These are phyloP conservation scores for Delia radicum DNA, from an alignment of 1,140 invertebrate species.

Conservation along the genomic window DNA sequence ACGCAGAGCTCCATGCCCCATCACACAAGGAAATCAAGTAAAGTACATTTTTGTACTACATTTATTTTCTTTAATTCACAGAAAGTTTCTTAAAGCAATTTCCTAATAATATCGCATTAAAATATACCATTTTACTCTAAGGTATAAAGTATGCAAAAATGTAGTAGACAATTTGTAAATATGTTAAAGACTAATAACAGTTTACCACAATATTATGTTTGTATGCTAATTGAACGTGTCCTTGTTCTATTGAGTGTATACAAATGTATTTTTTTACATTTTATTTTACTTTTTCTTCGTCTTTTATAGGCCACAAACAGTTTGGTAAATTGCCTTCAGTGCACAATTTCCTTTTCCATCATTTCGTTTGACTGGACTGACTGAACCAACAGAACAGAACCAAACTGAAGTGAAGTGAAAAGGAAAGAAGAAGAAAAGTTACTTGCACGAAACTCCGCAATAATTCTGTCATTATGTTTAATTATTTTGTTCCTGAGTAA, in stretches of 20 bases:
- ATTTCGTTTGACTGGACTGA: not conserved
- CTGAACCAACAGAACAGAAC: too few species aligned
- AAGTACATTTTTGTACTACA: too few species aligned
- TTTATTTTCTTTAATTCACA: too few species aligned
- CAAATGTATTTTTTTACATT: not conserved
- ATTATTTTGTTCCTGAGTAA: slow-evolving; percentile 52
- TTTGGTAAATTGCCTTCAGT: slow-evolving; percentile 13
- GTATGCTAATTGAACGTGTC: slow-evolving; percentile 1
- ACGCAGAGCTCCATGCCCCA: too few species aligned
- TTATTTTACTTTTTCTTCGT: too few species aligned
- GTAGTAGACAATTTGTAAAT: not conserved
- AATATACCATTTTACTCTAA: too few species aligned
- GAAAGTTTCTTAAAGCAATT: too few species aligned
- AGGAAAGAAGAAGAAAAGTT: not conserved
- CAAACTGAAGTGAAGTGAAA: too few species aligned
- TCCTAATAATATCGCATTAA: too few species aligned
- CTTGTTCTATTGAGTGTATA: not conserved
- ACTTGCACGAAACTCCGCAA: slow-evolving; percentile 22
- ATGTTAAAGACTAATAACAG: not conserved
- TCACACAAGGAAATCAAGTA: too few species aligned
- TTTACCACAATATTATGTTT: slow-evolving; percentile 5
- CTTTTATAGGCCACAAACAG: not conserved
- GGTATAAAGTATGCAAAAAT: too few species aligned
- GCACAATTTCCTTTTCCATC: slow-evolving; percentile 14
- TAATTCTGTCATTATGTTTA: slow-evolving; percentile 55